A percentile compares a stretch with the other conserved stretches of the same genome.
These are phyloP conservation scores for Gavia stellata DNA, from an alignment of 2,113 vertebrate species.

Conservation along the genomic window DNA sequence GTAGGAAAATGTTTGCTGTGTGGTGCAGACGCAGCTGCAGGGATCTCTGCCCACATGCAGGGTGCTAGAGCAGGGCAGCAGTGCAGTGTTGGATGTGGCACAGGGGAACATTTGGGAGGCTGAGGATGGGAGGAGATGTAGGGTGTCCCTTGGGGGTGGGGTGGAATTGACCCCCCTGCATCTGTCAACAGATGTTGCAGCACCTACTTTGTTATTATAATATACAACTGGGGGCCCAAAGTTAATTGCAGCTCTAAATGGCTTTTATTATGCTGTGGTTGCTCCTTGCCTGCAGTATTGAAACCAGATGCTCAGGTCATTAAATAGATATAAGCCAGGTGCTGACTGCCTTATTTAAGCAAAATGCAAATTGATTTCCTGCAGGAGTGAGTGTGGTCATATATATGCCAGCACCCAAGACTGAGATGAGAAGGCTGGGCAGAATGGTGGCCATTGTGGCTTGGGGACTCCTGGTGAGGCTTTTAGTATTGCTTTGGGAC, in stretches of 20 bases:
- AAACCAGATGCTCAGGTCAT: slow-evolving; percentile 23
- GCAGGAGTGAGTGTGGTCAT: not conserved
- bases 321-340: slow-evolving; percentile 15
- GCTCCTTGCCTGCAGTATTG: not conserved
- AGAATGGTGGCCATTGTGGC: not conserved
- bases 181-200: not conserved
- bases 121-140: not conserved
- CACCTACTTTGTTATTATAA: not conserved
- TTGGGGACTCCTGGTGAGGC: not conserved
- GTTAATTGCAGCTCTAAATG: slow-evolving; percentile 6
- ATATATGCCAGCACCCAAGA: not conserved
- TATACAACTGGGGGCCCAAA: not conserved
- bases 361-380: not conserved
- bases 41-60: accelerated
- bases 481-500: not conserved
- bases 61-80: not conserved
- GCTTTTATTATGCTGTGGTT: not conserved
- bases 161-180: not conserved
- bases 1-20: not conserved
- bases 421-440: not conserved
- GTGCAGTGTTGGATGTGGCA: accelerated
- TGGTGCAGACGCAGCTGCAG: not conserved
- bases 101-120: accelerated
- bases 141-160: not conserved
- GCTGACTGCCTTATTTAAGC: not conserved